Conservation (phyloP, 2,888 invertebrate species). For the Machimus rusticus region DNA sequence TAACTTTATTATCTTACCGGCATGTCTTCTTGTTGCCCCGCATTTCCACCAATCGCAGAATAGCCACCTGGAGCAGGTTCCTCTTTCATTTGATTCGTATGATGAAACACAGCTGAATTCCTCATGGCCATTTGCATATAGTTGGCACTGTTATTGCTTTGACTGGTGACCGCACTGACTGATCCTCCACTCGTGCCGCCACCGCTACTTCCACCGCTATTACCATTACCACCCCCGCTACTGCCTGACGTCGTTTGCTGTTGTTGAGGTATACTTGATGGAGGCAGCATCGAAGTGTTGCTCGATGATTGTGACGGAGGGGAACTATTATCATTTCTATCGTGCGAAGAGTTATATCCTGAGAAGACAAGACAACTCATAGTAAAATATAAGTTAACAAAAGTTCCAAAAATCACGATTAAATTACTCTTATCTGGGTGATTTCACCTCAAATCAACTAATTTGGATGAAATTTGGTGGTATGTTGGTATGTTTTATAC, state of each 20-base stretch:
- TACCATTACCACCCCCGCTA: constrained; percentile 61
- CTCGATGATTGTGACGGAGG: constrained; percentile 51
- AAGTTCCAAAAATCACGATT: too few species aligned
- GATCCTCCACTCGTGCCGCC: constrained; percentile 37
- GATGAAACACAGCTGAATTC: constrained; percentile 56
- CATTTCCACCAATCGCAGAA: constrained; percentile 46
- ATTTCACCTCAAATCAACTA: too few species aligned
- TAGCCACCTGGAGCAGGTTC: constrained; percentile 54
- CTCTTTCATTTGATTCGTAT: constrained; percentile 58
- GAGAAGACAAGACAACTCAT: not conserved
- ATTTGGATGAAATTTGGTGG: too few species aligned
- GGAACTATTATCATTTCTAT: constrained; percentile 60
- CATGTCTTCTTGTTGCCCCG: constrained; percentile 48
- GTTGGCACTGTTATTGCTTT: constrained; percentile 56
- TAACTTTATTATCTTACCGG: constrained; percentile 40
- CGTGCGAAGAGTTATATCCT: constrained; percentile 59
- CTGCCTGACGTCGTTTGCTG: constrained; percentile 58
- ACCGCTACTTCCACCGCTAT: constrained; percentile 64
- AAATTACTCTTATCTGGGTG: too few species aligned
- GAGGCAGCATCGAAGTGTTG: constrained; percentile 53
- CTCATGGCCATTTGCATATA: constrained; percentile 60
- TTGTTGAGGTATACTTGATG: constrained; percentile 56
- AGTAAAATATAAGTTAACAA: too few species aligned
- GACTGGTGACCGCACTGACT: constrained; percentile 52
- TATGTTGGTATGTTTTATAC: too few species aligned